Conservation (phyloP, 2,888 invertebrate species). For the Trichogramma evanescens region DNA sequence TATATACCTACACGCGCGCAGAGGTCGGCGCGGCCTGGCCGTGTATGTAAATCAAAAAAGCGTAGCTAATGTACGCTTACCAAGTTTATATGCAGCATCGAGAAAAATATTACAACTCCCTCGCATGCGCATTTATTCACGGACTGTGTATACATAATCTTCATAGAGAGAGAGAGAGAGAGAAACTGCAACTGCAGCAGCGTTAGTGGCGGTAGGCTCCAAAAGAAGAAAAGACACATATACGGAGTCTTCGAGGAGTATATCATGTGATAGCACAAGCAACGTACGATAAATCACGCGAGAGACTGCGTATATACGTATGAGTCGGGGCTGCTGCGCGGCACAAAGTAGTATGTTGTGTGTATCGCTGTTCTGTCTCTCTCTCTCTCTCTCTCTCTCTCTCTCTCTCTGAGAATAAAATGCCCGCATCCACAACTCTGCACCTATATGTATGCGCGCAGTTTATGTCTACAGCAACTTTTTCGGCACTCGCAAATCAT, state of each 20-base stretch:
- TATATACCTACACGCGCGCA: too few species aligned
- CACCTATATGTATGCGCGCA: background rate
- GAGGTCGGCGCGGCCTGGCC: too few species aligned
- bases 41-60: slow-evolving; percentile 2
- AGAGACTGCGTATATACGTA: too few species aligned
- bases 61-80: slow-evolving; percentile 6
- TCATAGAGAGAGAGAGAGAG: background rate
- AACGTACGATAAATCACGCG: slow-evolving; percentile 12
- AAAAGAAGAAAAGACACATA: too few species aligned
- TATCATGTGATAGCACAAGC: background rate
- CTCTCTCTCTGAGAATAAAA: slow-evolving; percentile 3
- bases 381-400: too few species aligned
- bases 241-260: background rate
- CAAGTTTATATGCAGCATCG: background rate
- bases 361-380: too few species aligned
- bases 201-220: too few species aligned
- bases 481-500: slow-evolving; percentile 5
- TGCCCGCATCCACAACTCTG: background rate
- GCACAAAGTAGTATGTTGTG: slow-evolving; percentile 1
- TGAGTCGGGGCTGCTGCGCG: background rate
- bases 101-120: slow-evolving; percentile 1
- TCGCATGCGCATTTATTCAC: background rate
- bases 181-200: background rate
- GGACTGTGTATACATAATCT: slow-evolving; percentile 11
- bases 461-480: background rate